These are phyloP conservation scores for Sebastes kiyomatsui DNA, from an alignment of 2,797 vertebrate genomes.

Conservation along the genomic window DNA sequence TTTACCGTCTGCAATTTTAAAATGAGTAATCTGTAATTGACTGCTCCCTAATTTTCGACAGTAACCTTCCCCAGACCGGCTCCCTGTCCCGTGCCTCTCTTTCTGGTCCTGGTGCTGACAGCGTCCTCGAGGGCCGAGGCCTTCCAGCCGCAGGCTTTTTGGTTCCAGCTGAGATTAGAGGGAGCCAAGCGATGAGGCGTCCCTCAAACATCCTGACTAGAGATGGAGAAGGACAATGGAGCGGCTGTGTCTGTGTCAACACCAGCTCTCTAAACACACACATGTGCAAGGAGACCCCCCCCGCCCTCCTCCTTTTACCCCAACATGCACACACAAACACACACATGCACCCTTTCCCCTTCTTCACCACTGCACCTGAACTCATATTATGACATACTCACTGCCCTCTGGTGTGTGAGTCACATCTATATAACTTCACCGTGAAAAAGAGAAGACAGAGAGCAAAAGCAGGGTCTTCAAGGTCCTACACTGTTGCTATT, in stretches of 20 bases:
- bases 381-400: slow-evolving; percentile 39
- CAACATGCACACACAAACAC: slow-evolving; percentile 42
- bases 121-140: slow-evolving; percentile 48
- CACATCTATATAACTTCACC: neutral
- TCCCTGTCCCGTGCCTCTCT: slow-evolving; percentile 32
- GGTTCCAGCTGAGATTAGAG: slow-evolving; percentile 80
- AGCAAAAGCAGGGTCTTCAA: neutral
- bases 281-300: slow-evolving; percentile 42
- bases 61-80: slow-evolving; percentile 41
- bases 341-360: slow-evolving; percentile 45
- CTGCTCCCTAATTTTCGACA: slow-evolving; percentile 53
- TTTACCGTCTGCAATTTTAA: slow-evolving; percentile 67
- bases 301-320: neutral
- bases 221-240: slow-evolving; percentile 73
- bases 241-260: slow-evolving; percentile 80
- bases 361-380: slow-evolving; percentile 64
- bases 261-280: slow-evolving; percentile 72
- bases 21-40: slow-evolving; percentile 71
- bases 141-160: slow-evolving; percentile 60
- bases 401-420: slow-evolving; percentile 33
- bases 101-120: slow-evolving; percentile 31
- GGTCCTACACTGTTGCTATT: neutral
- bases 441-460: neutral
- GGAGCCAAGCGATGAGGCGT: slow-evolving; percentile 69
- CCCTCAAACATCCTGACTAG: slow-evolving; percentile 78